A percentile compares a stretch with the other conserved stretches of the same genome.
Conservation (phyloP, 2,888 invertebrate species). For the Clunio marinus region DNA sequence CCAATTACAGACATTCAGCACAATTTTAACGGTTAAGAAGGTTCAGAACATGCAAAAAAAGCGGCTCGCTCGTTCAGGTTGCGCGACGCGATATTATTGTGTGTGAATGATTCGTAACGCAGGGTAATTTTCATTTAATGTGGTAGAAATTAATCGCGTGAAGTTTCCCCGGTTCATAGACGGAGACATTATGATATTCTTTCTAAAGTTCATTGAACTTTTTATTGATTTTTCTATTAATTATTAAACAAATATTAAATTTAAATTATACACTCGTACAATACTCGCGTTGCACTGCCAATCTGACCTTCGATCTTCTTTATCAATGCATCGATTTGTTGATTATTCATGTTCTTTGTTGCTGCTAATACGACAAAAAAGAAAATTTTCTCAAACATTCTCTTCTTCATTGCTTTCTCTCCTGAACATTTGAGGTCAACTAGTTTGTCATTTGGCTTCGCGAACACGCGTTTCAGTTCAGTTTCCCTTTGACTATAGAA, state of each 20-base stretch:
- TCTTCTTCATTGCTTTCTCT: conserved; percentile 10
- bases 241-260: not conserved
- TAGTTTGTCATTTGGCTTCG: conserved; percentile 18
- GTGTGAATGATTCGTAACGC: not conserved
- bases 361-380: conserved; percentile 28
- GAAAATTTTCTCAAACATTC: conserved; percentile 20
- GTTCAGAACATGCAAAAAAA: not conserved
- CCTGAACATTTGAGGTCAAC: not conserved
- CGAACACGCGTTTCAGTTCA: not conserved
- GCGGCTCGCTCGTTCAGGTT: not conserved
- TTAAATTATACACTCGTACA: conserved; percentile 26
- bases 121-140: not conserved
- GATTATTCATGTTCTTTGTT: not conserved
- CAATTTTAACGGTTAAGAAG: not conserved
- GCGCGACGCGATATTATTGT: not conserved
- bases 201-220: not conserved
- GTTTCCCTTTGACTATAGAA: conserved; percentile 1
- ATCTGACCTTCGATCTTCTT: conserved; percentile 1
- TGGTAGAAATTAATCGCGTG: conserved; percentile 6
- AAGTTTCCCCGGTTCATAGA: not conserved
- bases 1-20: not conserved
- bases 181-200: not conserved
- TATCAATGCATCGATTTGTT: conserved; percentile 11
- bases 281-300: not conserved
- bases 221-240: not conserved